A percentile compares a stretch with the other conserved stretches of the same genome.
Evolutionary conservation across 2,113 vertebrate genomes (phyloP).

Genomic region (Corythoichthys haematopterus): DNA sequence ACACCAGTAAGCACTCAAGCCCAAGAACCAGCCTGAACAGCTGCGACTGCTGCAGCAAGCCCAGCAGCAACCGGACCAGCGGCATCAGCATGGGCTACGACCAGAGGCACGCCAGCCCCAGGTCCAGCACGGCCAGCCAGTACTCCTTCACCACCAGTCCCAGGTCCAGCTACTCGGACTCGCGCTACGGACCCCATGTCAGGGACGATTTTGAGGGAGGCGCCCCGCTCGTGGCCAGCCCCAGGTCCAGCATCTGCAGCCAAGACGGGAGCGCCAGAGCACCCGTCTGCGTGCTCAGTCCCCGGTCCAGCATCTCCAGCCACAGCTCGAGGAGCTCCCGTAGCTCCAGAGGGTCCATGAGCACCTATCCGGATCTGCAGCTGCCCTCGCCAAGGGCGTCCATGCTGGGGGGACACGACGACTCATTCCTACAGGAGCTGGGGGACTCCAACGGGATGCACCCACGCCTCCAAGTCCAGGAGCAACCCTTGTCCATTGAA

Average conservation of each 20-base stretch:
- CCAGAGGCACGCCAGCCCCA: conserved; percentile 86
- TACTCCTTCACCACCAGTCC: conserved; percentile 80
- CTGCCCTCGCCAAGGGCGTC: conserved; percentile 80
- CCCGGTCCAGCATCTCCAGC: conserved; percentile 88
- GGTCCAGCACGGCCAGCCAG: conserved; percentile 84
- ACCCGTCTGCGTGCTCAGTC: conserved; percentile 75
- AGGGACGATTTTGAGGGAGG: conserved; percentile 66
- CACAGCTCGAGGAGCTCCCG: conserved; percentile 83
- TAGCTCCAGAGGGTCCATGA: conserved; percentile 85
- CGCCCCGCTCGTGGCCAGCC: conserved; percentile 67
- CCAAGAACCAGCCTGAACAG: conserved; percentile 84
- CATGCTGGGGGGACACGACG: conserved; percentile 76
- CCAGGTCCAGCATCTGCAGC: conserved; percentile 83
- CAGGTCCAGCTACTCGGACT: conserved; percentile 80
- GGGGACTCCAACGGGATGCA: conserved; percentile 70
- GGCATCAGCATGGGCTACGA: conserved; percentile 97
- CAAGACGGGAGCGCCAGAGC: conserved; percentile 72
- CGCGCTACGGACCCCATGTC: conserved; percentile 64
- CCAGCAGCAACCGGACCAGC: conserved; percentile 92
- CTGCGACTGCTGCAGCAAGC: conserved; percentile 84
- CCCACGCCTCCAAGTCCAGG: conserved; percentile 68
- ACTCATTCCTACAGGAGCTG: conserved; percentile 70
- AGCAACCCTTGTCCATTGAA: conserved; percentile 19
- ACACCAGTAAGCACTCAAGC: conserved; percentile 86
- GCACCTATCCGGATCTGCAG: conserved; percentile 81